Conservation (phyloP, 2,888 invertebrate species). For the Lumbricus terrestris region DNA sequence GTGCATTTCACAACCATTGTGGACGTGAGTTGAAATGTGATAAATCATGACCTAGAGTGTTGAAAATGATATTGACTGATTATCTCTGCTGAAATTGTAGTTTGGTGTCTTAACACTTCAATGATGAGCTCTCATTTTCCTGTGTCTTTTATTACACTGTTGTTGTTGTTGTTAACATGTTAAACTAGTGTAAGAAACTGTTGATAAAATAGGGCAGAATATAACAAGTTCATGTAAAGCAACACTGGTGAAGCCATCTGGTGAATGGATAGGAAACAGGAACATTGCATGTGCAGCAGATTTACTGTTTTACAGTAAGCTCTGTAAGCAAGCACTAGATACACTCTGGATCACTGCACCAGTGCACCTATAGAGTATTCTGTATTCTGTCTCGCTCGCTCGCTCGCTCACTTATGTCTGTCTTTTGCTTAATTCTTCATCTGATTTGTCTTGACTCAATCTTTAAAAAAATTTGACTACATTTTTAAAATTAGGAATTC, state of each 20-base stretch:
- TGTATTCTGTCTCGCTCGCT: neutral
- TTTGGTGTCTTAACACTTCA: neutral
- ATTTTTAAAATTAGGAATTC: neutral
- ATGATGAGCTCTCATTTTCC: neutral
- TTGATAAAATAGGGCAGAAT: neutral
- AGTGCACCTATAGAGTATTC: neutral
- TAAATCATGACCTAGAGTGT: neutral
- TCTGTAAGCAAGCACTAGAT: neutral
- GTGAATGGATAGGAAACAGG: neutral
- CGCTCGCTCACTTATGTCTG: no score
- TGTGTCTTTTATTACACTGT: no score
- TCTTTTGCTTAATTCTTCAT: neutral
- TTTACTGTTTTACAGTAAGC: neutral
- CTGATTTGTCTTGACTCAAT: neutral
- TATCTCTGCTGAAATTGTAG: neutral
- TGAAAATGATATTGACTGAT: neutral
- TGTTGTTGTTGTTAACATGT: no score
- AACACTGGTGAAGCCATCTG: neutral
- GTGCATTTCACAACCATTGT: no score
- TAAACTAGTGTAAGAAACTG: neutral
- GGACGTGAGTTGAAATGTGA: neutral
- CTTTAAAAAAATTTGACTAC: neutral
- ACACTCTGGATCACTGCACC: neutral
- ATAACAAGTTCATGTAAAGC: neutral
- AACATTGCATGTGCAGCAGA: neutral